A percentile compares a stretch with the other conserved stretches of the same genome.
Conservation (phyloP, 1,140 invertebrate genomes). For the Drosophila albomicans region DNA sequence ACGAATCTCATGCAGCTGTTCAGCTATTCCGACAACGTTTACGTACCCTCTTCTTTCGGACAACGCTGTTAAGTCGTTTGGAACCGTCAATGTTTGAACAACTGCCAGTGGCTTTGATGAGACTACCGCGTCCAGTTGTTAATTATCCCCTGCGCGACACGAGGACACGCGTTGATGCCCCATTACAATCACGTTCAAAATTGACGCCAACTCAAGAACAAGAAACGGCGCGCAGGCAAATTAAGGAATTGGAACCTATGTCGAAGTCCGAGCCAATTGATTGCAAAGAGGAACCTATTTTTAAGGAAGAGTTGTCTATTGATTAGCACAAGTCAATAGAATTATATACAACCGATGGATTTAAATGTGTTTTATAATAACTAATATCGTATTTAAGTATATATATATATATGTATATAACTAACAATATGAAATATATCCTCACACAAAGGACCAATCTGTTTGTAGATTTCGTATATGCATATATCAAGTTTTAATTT, state of each 20-base stretch:
- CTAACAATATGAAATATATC: conserved; percentile 39
- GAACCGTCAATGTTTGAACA: conserved; percentile 42
- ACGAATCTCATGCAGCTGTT: conserved; percentile 42
- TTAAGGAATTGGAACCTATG: conserved; percentile 11
- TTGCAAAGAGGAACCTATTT: neutral
- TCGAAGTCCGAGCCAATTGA: conserved; percentile 11
- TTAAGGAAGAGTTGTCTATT: conserved; percentile 6
- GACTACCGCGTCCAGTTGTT: conserved; percentile 18
- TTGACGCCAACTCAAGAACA: neutral
- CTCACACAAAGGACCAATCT: conserved; percentile 11
- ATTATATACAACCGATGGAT: conserved; percentile 7
- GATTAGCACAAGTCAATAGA: neutral
- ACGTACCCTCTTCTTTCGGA: conserved; percentile 65
- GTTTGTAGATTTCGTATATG: neutral
- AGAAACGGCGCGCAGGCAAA: conserved; percentile 8
- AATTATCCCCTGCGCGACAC: neutral
- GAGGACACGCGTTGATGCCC: neutral
- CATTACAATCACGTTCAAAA: neutral
- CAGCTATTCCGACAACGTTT: conserved; percentile 68
- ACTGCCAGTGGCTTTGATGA: conserved; percentile 38
- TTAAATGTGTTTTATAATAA: conserved; percentile 35
- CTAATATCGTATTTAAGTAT: conserved; percentile 30
- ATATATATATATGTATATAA: conserved; percentile 38
- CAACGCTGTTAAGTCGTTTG: conserved; percentile 69
- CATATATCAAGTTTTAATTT: conserved; percentile 15